A percentile compares a stretch with the other conserved stretches of the same genome.
phyloP scores from a whole-genome alignment of 2,888 invertebrate genomes.

The Romanomermis culicivorax region DNA sequence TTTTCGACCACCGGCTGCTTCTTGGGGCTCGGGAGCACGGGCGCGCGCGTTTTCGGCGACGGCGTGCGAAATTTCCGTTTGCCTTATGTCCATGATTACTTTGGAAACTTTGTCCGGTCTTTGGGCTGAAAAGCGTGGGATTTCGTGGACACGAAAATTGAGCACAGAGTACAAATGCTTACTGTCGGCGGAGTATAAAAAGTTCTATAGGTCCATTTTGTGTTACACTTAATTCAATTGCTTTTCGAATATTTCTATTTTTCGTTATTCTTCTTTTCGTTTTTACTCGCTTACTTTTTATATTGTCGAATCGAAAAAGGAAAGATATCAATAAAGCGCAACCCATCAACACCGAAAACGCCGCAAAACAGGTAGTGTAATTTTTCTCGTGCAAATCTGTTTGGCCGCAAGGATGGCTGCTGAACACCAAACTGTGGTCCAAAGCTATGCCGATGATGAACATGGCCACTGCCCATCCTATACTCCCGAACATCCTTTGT shows the following conservation, averaged over 20 bases:
- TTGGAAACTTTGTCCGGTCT: constrained; percentile 16
- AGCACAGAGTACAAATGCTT: no score
- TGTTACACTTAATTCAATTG: no score
- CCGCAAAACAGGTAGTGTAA: constrained; percentile 93
- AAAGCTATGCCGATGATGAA: constrained; percentile 87
- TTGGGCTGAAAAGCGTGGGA: no score
- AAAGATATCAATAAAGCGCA: constrained; percentile 53
- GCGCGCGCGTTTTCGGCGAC: constrained; percentile 25
- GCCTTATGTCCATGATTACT: constrained; percentile 4
- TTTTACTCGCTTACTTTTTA: neutral
- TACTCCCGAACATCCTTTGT: constrained; percentile 89
- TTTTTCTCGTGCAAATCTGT: constrained; percentile 79
- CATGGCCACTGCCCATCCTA: constrained; percentile 97
- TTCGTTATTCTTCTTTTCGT: no score
- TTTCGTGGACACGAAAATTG: constrained; percentile 5
- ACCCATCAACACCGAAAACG: constrained; percentile 86
- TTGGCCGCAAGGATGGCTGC: constrained; percentile 45
- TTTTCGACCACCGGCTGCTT: neutral
- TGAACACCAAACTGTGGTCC: constrained; percentile 87
- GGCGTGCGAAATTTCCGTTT: constrained; percentile 20
- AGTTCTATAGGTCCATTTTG: no score
- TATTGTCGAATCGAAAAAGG: neutral
- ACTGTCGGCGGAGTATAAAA: no score
- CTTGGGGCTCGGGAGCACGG: constrained; percentile 14
- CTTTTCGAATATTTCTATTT: no score